Base-by-base conservation (phyloP, 30 jellyfish, hydroid and myxozoan species). In the Catostylus mosaicus region DNA sequence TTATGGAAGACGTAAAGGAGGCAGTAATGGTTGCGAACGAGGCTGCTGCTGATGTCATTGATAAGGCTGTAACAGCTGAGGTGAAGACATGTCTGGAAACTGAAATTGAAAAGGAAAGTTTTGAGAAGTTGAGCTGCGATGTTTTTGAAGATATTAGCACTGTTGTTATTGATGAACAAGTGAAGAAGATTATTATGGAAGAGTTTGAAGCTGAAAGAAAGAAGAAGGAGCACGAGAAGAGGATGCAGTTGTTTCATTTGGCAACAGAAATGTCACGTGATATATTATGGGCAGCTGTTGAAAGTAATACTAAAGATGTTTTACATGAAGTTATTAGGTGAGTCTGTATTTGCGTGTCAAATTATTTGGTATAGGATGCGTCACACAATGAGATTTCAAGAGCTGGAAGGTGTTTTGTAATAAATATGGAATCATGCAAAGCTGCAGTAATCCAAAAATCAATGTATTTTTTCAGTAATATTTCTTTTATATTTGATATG, bases 191-290 rank as follows among this genome's bases (percentile, higher is more conserved):
- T 75, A 63, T 31, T 24, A 30, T 38, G 0, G 63, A 34, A 22
- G 76, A 50, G 47, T 59, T 50, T 75, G 63, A 26, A 4, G 62
- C 40, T 30, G 75, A 48, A 52, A 52, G n/a, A 56, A 32, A 30
- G 22, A 50, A 46, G 11, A 38, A 54, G 27, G 73, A 51, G n/a
- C 81, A 81, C 7, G 84, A 52, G 1, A 67, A 56, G 56, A 56
- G 83, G 22, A 81, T 81, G 91, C 40, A 22, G 31, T 18, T 66
- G 34, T 66, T 81, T 67, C 84, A 81, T 7, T 56, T 54, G 29
- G 72, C 91, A 31, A 66, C 90, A 47, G 84, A 80, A 52, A 46
- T 52, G 34, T 43, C 90, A 29, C 75, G 75, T 23, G 48, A 35
- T 19, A 10, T 80, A 4, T 38, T 80, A 3, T 57, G 40, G 29